These are phyloP conservation scores for Ptychochromis oligacanthus DNA, from an alignment of 2,113 vertebrate genomes.

Conservation along the genomic window DNA sequence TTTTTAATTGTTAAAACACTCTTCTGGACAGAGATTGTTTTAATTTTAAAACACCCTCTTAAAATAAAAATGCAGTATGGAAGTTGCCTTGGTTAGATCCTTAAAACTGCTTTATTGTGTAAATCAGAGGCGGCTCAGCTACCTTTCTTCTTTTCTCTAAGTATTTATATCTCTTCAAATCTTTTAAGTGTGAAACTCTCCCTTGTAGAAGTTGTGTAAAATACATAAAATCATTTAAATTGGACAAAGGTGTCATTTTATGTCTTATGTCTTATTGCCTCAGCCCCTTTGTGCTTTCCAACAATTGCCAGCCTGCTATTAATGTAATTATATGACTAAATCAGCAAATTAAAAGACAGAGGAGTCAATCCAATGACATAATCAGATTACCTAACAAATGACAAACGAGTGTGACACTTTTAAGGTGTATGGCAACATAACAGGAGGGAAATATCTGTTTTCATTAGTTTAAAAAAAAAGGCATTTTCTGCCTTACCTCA, in stretches of 20 bases:
- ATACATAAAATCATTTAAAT: too few relatives aligned
- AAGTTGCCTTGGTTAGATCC: not conserved
- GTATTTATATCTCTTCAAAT: not conserved
- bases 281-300: not conserved
- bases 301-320: not conserved
- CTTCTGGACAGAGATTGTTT: not conserved
- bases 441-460: not conserved
- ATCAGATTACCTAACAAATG: not conserved
- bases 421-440: not conserved
- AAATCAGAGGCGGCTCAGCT: not conserved
- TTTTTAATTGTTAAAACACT: not conserved
- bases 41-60: not conserved
- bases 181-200: not conserved
- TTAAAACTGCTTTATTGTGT: not conserved
- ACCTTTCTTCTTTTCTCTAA: not conserved
- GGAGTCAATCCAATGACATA: not conserved
- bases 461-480: not conserved
- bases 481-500: not conserved
- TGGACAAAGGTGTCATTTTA: not conserved
- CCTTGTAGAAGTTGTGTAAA: too few relatives aligned
- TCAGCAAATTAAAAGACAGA: constrained; percentile 4
- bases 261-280: not conserved
- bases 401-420: not conserved
- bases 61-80: rapidly evolving
- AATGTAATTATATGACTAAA: not conserved